Percentiles rank a stretch among this genome's conserved stretches.
Evolutionary conservation across 2,888 invertebrate genomes (phyloP).

Genomic region (Agonopterix alstromeriana): DNA sequence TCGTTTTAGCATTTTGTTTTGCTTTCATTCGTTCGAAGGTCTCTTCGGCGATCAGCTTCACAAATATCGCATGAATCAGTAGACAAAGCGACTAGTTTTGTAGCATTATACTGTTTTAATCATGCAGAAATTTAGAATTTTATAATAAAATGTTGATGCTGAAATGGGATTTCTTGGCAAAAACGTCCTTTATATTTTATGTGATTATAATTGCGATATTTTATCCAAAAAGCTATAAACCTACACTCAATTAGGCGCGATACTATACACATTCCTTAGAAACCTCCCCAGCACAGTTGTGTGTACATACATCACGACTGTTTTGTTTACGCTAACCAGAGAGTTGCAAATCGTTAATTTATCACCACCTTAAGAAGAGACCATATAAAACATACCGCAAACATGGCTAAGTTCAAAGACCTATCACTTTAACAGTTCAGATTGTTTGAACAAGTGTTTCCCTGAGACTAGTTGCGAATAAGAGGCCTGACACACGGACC

Average conservation of each 20-base stretch:
- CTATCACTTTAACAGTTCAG: conserved; percentile 63
- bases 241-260: too few relatives aligned
- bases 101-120: too few relatives aligned
- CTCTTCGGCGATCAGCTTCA: conserved; percentile 2
- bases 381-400: conserved; percentile 70
- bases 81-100: background rate
- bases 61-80: background rate
- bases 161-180: too few relatives aligned
- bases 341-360: conserved; percentile 73
- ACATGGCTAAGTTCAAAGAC: conserved; percentile 68
- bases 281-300: conserved; percentile 11
- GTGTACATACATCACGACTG: conserved; percentile 53
- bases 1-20: too few relatives aligned
- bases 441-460: conserved; percentile 63
- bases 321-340: conserved; percentile 61
- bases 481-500: conserved; percentile 1
- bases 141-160: too few relatives aligned
- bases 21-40: too few relatives aligned
- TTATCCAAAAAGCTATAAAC: too few relatives aligned
- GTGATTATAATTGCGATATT: too few relatives aligned
- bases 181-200: too few relatives aligned
- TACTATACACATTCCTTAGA: background rate
- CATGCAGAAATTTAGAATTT: too few relatives aligned
- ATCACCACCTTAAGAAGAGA: conserved; percentile 66
- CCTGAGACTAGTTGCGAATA: conserved; percentile 42